Percentiles rank a stretch among this genome's conserved stretches.
These are phyloP conservation scores for Trichacis sp. DNA, from an alignment of 2,888 invertebrate species.

Conservation along the genomic window DNA sequence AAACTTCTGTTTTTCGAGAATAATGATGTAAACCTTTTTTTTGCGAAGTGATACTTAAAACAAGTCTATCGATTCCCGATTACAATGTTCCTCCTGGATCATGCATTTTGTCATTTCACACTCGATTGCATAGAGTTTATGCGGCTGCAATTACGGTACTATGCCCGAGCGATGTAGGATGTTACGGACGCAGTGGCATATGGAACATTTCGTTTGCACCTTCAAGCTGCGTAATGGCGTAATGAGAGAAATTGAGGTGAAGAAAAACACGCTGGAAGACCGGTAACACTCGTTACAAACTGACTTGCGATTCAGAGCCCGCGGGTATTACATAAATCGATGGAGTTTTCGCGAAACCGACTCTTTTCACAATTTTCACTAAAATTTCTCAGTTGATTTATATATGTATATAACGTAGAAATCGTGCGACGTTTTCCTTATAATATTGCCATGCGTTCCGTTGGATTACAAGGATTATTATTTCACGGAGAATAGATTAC, in stretches of 20 bases:
- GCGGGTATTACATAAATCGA: conserved; percentile 1
- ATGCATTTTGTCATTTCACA: conserved; percentile 8
- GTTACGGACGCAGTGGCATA: conserved; percentile 38
- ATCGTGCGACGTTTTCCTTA: too few relatives aligned
- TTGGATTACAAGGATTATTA: too few relatives aligned
- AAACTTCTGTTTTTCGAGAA: too few relatives aligned
- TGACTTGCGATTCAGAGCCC: background rate
- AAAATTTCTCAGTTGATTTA: background rate
- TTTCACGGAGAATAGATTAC: too few relatives aligned
- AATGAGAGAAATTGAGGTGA: conserved; percentile 36
- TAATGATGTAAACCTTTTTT: too few relatives aligned
- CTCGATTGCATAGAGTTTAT: conserved; percentile 14
- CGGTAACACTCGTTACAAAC: conserved; percentile 23
- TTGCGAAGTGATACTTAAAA: background rate
- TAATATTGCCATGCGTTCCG: too few relatives aligned
- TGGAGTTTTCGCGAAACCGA: too few relatives aligned
- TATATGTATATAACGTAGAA: too few relatives aligned
- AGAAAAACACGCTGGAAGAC: conserved; percentile 35
- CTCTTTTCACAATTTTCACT: too few relatives aligned
- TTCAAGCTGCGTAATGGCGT: conserved; percentile 27
- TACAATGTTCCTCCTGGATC: background rate
- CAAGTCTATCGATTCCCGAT: conserved; percentile 5
- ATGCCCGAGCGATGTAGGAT: conserved; percentile 24
- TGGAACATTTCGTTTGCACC: conserved; percentile 37
- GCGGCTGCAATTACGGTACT: conserved; percentile 30